Base-by-base conservation (phyloP, 1,140 invertebrate genomes). In the Caenorhabditis inopinata region DNA sequence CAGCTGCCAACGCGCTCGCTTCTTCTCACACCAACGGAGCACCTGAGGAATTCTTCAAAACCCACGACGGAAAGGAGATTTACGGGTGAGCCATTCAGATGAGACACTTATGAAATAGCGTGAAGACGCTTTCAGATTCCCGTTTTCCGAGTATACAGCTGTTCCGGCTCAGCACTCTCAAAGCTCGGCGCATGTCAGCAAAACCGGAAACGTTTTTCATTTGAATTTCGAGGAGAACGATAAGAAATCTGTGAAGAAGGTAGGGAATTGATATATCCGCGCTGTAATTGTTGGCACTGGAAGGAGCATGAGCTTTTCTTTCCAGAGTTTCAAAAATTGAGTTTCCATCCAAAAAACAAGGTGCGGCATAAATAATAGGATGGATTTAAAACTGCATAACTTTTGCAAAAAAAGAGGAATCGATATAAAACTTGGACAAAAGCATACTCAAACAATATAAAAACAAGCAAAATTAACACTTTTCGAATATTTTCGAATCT, bases 191-290 rank as follows among this genome's bases (percentile, higher is more conserved):
- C 58, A 68, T 32, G 27, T 38, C 25, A 58, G 11, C 18, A 68
- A 68, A 21, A 38, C 9, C 12, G 58, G 58, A n/a, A 68, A 68
- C n/a, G 25, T 38, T 7, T 68, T 68, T 38, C 32, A 35, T 68
- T 18, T 38, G 1, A 68, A 68, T 38, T 68, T 68, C n/a, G 58
- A 68, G 21, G 58, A 68, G 0, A 38, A 2, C 38, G 58, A 68
- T 9, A 68, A 68, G 58, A 68, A 68, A 18, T 29, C 58, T 1
- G n/a, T 68, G 29, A 68, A 68, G 21, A 68, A 68, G n/a, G 58
- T 68, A 68, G 9, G 38, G 5, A 7, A 7, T 14, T 42, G 14
- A 14, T 42, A 42, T 7, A 42, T 42, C n/a, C n/a, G n/a, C n/a
- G n/a, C n/a, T n/a, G n/a, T n/a, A n/a, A n/a, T n/a, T n/a, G n/a